A percentile compares a stretch with the other conserved stretches of the same genome.
Evolutionary conservation across 2,888 invertebrate genomes (phyloP).

Genomic region (Anarsia innoxiella): DNA sequence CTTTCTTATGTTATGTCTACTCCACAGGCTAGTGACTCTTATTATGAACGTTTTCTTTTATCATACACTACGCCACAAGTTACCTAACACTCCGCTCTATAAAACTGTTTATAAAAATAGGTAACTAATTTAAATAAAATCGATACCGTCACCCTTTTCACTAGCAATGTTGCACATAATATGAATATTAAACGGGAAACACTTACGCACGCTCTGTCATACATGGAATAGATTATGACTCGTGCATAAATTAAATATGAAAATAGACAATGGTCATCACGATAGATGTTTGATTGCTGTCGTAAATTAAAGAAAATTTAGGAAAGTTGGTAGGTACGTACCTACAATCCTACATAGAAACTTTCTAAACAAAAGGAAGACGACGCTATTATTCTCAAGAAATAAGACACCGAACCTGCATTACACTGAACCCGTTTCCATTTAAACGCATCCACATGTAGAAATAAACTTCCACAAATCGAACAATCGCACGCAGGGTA

Average conservation of each 20-base stretch:
- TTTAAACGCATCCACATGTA: constrained; percentile 18
- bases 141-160: constrained; percentile 14
- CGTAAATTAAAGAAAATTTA: constrained; percentile 7
- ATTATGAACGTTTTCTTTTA: too few relatives aligned
- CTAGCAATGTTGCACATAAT: constrained; percentile 11
- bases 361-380: background rate
- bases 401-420: too few relatives aligned
- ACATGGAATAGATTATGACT: constrained; percentile 15
- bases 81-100: too few relatives aligned
- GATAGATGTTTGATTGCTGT: constrained; percentile 4
- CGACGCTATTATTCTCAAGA: background rate
- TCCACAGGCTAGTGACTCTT: too few relatives aligned
- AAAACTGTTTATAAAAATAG: too few relatives aligned
- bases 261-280: constrained; percentile 10
- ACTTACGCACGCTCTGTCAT: constrained; percentile 17
- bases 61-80: too few relatives aligned
- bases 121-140: too few relatives aligned
- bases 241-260: constrained; percentile 20
- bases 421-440: too few relatives aligned
- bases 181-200: constrained; percentile 23
- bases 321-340: constrained; percentile 6
- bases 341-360: background rate
- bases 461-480: constrained; percentile 21
- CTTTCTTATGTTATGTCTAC: constrained; percentile 8
- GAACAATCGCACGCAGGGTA: constrained; percentile 21